Conservation (phyloP, 2,888 invertebrate genomes). For the Hypomecis punctinalis region DNA sequence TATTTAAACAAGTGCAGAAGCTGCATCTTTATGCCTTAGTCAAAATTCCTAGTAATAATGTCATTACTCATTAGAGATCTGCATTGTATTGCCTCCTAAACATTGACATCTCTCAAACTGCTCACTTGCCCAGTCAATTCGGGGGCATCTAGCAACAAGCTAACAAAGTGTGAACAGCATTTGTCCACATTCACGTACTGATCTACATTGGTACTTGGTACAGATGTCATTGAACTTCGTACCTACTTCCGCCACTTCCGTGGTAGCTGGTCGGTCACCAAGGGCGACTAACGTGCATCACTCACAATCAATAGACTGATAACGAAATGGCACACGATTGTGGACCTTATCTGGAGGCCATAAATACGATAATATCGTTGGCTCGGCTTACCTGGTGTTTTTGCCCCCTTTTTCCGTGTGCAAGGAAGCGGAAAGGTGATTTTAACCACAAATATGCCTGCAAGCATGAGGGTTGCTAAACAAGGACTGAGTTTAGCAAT, state of each 20-base stretch:
- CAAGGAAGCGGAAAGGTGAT: slow-evolving; percentile 55
- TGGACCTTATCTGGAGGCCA: slow-evolving; percentile 14
- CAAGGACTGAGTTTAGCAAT: slow-evolving; percentile 1
- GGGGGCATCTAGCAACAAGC: too few relatives aligned
- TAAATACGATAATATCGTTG: slow-evolving; percentile 10
- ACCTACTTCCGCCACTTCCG: slow-evolving; percentile 42
- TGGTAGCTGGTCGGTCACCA: slow-evolving; percentile 47
- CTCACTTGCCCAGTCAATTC: too few relatives aligned
- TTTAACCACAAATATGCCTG: slow-evolving; percentile 34
- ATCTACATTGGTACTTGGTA: not conserved
- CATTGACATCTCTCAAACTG: too few relatives aligned
- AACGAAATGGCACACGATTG: slow-evolving; percentile 37
- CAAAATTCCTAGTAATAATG: too few relatives aligned
- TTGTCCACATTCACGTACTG: not conserved
- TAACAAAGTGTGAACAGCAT: too few relatives aligned
- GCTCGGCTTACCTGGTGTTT: slow-evolving; percentile 17
- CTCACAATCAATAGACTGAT: slow-evolving; percentile 56
- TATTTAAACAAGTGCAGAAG: too few relatives aligned
- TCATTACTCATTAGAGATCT: too few relatives aligned
- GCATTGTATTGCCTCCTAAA: too few relatives aligned
- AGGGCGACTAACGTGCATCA: slow-evolving; percentile 48
- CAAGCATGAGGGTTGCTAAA: slow-evolving; percentile 14
- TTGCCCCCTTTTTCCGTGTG: slow-evolving; percentile 49
- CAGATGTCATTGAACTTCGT: slow-evolving; percentile 47
- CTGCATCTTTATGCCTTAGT: too few relatives aligned